Evolutionary conservation across 2,888 invertebrate genomes (phyloP), one percentile per base, ranked within the genome.

Genomic region (Oegoconia quadripuncta): DNA sequence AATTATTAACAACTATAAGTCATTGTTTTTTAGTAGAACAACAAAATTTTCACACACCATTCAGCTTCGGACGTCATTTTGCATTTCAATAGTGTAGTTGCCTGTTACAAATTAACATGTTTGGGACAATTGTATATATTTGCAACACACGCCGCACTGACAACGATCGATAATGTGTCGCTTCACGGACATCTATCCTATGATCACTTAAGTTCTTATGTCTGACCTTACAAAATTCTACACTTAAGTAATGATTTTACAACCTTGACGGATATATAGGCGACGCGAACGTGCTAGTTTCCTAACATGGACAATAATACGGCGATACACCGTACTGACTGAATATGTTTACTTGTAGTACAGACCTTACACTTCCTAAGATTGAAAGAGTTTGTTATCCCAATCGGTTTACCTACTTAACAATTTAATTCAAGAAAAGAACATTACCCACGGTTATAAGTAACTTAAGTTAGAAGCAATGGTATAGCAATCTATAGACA

Each of bases 1-100:
- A n/a, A n/a, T n/a, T n/a, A n/a, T n/a, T n/a, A n/a, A n/a, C n/a
- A n/a, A n/a, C n/a, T n/a, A n/a, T n/a, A n/a, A n/a, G n/a, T 18
- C 17, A 30, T 40, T 40, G 35, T 27, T 16, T 36, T 27, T 33
- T 41, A 22, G 20, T 11, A 18, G 30, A 29, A 39, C 39, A 40
- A 41, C 37, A 37, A n/a, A 46, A 32, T 35, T 35, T 34, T 23
- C 27, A 37, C 37, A 37, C 31, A 34, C 20, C 20, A 37, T 44
- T 42, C 34, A 37, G 17, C 13, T n/a, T 26, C 35, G 27, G 31
- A 41, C 28, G 30, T 37, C 43, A 43, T 39, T 59, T 64, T 52
- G 44, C 55, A 63, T 61, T 43, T 63, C 53, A 60, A 59, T 55
- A 37, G 33, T 37, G 36, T 33, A 40, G 41, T 42, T 41, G 48